A percentile compares a stretch with the other conserved stretches of the same genome.
phyloP scores from a whole-genome alignment of 2,888 invertebrate species.

The Agriopis aurantiaria region DNA sequence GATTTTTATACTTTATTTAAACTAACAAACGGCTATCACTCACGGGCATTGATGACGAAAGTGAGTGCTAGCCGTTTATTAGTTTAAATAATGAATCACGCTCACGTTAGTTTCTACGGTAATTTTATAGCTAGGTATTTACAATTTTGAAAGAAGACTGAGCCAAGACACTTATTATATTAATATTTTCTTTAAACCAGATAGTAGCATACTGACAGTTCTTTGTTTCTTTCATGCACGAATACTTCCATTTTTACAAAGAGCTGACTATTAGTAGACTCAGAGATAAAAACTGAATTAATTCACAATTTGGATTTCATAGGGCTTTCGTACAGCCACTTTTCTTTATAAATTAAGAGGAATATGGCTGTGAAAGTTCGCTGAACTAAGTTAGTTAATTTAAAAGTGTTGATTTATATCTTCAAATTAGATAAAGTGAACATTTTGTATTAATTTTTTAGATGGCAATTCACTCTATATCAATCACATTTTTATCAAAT shows the following conservation, averaged over 20 bases:
- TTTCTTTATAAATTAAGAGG: slow-evolving; percentile 39
- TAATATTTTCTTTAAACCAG: slow-evolving; percentile 15
- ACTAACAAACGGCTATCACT: too few species aligned
- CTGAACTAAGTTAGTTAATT: slow-evolving; percentile 35
- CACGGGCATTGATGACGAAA: too few species aligned
- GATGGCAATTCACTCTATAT: background rate
- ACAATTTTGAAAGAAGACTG: slow-evolving; percentile 16
- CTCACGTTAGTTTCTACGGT: too few species aligned
- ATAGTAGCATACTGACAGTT: slow-evolving; percentile 12
- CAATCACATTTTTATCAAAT: background rate
- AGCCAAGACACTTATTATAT: background rate
- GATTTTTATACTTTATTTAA: too few species aligned
- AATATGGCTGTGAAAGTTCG: slow-evolving; percentile 35
- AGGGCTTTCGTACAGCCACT: slow-evolving; percentile 37
- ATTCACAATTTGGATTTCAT: slow-evolving; percentile 37
- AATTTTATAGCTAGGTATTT: background rate
- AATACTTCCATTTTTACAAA: slow-evolving; percentile 34
- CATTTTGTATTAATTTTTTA: background rate
- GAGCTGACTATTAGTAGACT: slow-evolving; percentile 25
- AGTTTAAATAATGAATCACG: too few species aligned
- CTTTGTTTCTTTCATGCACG: slow-evolving; percentile 31
- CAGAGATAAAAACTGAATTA: slow-evolving; percentile 35
- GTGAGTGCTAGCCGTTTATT: too few species aligned
- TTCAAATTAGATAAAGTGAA: slow-evolving; percentile 9
- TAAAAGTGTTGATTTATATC: slow-evolving; percentile 26